Evolutionary conservation across 2,113 vertebrate genomes (phyloP).

Genomic region (Osmerus mordax): DNA sequence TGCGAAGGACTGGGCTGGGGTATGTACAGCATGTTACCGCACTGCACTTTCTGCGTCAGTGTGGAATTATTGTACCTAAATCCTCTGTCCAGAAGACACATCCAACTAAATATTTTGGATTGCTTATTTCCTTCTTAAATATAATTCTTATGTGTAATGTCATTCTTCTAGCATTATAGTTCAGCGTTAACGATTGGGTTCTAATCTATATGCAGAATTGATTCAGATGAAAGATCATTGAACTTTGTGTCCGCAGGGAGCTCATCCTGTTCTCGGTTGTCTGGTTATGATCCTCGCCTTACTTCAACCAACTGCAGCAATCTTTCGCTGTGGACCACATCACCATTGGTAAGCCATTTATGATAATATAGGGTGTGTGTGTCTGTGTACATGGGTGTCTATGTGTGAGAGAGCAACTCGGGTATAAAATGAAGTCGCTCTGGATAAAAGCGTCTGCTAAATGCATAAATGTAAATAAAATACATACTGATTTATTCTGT

Average conservation of each 20-base stretch:
- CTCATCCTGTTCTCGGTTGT: slow-evolving; percentile 60
- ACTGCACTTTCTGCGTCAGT: neutral
- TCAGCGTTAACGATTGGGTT: too few species aligned
- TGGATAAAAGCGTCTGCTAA: too few species aligned
- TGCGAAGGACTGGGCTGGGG: slow-evolving; percentile 60
- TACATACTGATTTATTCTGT: neutral
- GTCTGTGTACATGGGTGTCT: neutral
- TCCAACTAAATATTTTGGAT: neutral
- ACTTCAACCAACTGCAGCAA: slow-evolving; percentile 50
- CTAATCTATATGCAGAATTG: too few species aligned
- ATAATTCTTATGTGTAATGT: neutral
- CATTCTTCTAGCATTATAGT: too few species aligned
- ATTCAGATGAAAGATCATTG: neutral
- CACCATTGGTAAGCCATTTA: slow-evolving; percentile 46
- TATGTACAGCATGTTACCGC: slow-evolving; percentile 42
- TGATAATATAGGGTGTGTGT: neutral
- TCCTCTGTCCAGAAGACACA: too few species aligned
- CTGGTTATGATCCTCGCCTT: slow-evolving; percentile 57
- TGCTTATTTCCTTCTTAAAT: neutral
- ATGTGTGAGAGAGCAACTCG: neutral
- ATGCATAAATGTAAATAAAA: too few species aligned
- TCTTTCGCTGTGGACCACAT: slow-evolving; percentile 65
- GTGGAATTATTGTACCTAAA: neutral
- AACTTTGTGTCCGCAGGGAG: slow-evolving; percentile 51
- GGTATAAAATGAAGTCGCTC: neutral